A percentile compares a stretch with the other conserved stretches of the same genome.
Evolutionary conservation across 2,797 vertebrate genomes (phyloP).

Genomic region (Potorous gilbertii): DNA sequence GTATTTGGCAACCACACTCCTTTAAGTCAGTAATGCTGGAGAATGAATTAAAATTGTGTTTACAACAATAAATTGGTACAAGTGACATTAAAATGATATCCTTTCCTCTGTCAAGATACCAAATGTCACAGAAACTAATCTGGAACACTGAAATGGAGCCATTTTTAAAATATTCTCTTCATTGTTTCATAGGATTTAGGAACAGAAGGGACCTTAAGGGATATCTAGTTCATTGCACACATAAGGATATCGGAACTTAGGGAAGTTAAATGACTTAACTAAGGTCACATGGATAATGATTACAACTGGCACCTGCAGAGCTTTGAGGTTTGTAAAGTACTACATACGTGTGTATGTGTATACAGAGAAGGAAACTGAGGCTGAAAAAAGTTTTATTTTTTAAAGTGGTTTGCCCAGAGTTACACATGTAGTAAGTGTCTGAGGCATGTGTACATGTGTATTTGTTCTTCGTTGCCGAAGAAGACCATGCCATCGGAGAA

Average conservation of each 20-base stretch:
- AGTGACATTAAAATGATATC: background rate
- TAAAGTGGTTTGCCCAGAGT: constrained; percentile 9
- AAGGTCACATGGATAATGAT: background rate
- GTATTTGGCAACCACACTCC: background rate
- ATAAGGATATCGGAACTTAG: background rate
- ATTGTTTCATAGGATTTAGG: background rate
- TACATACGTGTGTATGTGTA: background rate
- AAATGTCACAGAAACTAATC: background rate
- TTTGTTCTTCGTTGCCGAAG: too few species aligned
- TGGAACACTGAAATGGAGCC: background rate
- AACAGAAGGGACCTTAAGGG: background rate
- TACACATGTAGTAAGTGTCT: background rate
- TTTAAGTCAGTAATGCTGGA: background rate
- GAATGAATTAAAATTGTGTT: background rate
- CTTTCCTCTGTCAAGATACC: background rate
- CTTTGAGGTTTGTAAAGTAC: background rate
- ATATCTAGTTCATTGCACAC: background rate
- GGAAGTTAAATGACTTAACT: background rate
- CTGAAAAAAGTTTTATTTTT: background rate
- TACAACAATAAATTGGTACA: background rate
- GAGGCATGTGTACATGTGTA: background rate
- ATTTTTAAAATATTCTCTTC: background rate
- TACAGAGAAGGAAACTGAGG: constrained; percentile 45
- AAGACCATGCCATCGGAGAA: too few species aligned
- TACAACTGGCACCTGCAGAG: background rate